These are phyloP conservation scores for Dynastes tityus DNA, from an alignment of 2,888 invertebrate species.

Conservation along the genomic window DNA sequence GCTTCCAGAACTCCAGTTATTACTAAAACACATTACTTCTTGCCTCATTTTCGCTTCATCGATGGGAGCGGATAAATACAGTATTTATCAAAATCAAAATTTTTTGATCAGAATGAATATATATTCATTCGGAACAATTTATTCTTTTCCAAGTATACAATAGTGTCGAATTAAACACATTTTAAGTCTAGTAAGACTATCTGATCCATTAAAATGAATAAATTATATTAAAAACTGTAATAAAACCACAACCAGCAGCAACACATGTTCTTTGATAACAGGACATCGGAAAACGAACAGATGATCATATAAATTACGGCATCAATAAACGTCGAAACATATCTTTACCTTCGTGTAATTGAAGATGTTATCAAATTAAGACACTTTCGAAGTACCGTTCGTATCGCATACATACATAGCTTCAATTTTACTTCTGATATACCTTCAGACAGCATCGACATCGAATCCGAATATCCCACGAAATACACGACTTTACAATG, in stretches of 20 bases:
- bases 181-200: too few relatives aligned
- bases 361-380: constrained; percentile 20
- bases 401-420: background rate
- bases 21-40: too few relatives aligned
- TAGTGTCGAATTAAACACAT: too few relatives aligned
- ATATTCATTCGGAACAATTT: too few relatives aligned
- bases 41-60: too few relatives aligned
- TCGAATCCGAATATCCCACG: background rate
- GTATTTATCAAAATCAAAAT: too few relatives aligned
- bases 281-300: background rate
- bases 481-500: background rate
- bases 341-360: background rate
- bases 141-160: too few relatives aligned
- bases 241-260: background rate
- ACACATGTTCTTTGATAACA: constrained; percentile 4
- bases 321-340: background rate
- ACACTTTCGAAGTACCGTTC: background rate
- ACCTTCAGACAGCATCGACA: background rate
- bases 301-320: constrained; percentile 1
- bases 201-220: background rate
- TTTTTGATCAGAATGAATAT: too few relatives aligned
- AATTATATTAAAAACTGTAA: background rate
- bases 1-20: too few relatives aligned
- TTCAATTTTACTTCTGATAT: background rate
- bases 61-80: too few relatives aligned